Evolutionary conservation across 2,888 invertebrate species (phyloP).

Genomic region (Drosophila sordidula): DNA sequence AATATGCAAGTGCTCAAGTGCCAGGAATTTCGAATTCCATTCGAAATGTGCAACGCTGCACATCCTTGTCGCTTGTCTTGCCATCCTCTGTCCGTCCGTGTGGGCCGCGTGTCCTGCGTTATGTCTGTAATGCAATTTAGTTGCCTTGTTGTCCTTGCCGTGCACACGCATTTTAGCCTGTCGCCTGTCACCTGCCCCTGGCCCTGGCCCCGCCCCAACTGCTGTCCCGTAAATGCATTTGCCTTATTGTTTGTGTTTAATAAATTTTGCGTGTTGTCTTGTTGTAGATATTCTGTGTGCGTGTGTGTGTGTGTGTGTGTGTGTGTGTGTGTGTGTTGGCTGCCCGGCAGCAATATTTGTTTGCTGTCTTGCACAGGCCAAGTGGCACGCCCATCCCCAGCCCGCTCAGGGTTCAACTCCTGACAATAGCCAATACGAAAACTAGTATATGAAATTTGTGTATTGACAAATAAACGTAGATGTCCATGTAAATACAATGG

Average conservation of each 20-base stretch:
- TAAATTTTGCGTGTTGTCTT: conserved; percentile 78
- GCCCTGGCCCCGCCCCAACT: not conserved
- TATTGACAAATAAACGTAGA: conserved; percentile 80
- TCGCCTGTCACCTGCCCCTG: conserved; percentile 12
- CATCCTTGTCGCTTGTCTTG: conserved; percentile 59
- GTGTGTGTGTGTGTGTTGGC: conserved; percentile 14
- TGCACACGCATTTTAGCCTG: conserved; percentile 52
- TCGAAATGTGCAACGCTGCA: conserved; percentile 78
- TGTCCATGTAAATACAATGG: conserved; percentile 76
- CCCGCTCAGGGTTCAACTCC: conserved; percentile 16
- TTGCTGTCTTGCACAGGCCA: conserved; percentile 62
- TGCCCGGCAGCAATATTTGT: conserved; percentile 72
- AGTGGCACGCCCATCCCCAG: conserved; percentile 51
- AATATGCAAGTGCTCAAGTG: conserved; percentile 62
- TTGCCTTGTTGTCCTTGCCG: conserved; percentile 72
- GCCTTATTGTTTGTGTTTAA: conserved; percentile 81
- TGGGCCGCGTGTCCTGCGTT: conserved; percentile 52
- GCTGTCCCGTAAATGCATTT: conserved; percentile 80
- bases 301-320: conserved; percentile 15
- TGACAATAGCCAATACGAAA: conserved; percentile 55
- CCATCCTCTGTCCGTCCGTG: conserved; percentile 23
- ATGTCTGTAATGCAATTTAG: conserved; percentile 79
- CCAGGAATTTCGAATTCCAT: conserved; percentile 61
- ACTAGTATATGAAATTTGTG: conserved; percentile 78
- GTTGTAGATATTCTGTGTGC: conserved; percentile 51